These are phyloP conservation scores for Drosophila borborema DNA, from an alignment of 2,888 invertebrate species.

Conservation along the genomic window DNA sequence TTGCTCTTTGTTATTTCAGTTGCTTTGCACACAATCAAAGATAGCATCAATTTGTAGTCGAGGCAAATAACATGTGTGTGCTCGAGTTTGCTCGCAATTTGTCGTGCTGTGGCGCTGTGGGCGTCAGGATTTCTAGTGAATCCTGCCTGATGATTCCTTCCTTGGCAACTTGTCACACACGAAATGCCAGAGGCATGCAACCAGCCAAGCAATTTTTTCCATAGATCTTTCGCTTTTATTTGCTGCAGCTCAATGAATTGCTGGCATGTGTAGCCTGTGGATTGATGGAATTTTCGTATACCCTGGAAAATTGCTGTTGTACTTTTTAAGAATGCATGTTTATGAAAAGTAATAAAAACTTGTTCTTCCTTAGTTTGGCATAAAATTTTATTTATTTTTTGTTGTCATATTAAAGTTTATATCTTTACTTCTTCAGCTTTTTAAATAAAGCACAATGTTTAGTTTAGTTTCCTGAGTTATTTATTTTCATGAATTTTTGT, in stretches of 20 bases:
- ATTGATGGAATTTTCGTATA: not conserved
- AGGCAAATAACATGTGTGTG: conserved; percentile 2
- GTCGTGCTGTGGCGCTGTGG: conserved; percentile 8
- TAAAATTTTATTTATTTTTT: not conserved
- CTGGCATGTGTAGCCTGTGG: not conserved
- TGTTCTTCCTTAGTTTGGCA: not conserved
- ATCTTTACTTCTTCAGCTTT: no score
- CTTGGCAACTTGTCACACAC: conserved; percentile 42
- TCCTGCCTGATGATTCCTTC: conserved; percentile 19
- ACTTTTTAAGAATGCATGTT: not conserved
- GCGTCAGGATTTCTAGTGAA: conserved; percentile 23
- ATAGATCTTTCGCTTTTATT: conserved; percentile 6
- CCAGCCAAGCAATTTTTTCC: conserved; percentile 33
- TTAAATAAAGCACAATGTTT: not conserved
- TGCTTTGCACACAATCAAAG: conserved; percentile 40
- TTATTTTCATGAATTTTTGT: no score
- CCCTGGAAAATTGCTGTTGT: not conserved
- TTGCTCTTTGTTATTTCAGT: conserved; percentile 40
- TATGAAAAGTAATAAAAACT: not conserved
- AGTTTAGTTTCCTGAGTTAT: no score
- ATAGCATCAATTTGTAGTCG: conserved; percentile 9
- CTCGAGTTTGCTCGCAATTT: conserved; percentile 2
- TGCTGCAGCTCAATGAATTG: not conserved
- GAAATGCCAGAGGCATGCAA: conserved; percentile 47
- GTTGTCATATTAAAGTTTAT: no score